These are phyloP conservation scores for Laspeyria flexula DNA, from an alignment of 2,888 invertebrate species.

Conservation along the genomic window DNA sequence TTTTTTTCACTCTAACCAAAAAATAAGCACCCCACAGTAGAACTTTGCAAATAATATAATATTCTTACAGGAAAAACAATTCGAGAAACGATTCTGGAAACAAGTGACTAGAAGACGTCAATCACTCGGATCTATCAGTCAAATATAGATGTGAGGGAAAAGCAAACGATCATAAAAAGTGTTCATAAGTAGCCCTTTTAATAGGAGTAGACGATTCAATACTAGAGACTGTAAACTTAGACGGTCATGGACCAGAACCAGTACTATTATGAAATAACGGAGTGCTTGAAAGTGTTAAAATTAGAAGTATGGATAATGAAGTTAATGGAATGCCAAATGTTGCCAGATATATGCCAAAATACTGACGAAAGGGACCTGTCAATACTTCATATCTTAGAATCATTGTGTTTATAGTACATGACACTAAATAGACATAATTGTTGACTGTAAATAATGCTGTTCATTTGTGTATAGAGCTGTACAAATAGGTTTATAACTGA, in stretches of 20 bases:
- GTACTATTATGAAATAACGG: slow-evolving; percentile 13
- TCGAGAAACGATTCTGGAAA: slow-evolving; percentile 93
- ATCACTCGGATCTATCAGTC: slow-evolving; percentile 81
- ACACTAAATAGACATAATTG: slow-evolving; percentile 43
- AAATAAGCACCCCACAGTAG: neutral
- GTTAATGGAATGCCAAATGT: slow-evolving; percentile 63
- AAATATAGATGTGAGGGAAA: slow-evolving; percentile 62
- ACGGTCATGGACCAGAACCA: slow-evolving; percentile 25
- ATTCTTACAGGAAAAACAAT: slow-evolving; percentile 89
- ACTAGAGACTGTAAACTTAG: slow-evolving; percentile 34
- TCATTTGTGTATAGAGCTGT: slow-evolving; percentile 67
- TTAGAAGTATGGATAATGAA: slow-evolving; percentile 28
- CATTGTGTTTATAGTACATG: slow-evolving; percentile 43
- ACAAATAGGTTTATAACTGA: slow-evolving; percentile 55
- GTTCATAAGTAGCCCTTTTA: slow-evolving; percentile 50
- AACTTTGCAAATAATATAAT: slow-evolving; percentile 41
- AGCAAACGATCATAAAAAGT: slow-evolving; percentile 48
- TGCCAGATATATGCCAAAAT: slow-evolving; percentile 73
- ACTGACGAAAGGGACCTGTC: slow-evolving; percentile 75
- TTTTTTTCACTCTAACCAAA: neutral
- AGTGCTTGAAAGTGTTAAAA: slow-evolving; percentile 34
- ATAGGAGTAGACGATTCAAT: slow-evolving; percentile 32
- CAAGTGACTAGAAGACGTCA: slow-evolving; percentile 91
- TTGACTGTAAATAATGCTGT: slow-evolving; percentile 58
- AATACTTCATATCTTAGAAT: slow-evolving; percentile 81